Conservation (phyloP, 2,113 vertebrate species). For the Oenanthe oenanthe region DNA sequence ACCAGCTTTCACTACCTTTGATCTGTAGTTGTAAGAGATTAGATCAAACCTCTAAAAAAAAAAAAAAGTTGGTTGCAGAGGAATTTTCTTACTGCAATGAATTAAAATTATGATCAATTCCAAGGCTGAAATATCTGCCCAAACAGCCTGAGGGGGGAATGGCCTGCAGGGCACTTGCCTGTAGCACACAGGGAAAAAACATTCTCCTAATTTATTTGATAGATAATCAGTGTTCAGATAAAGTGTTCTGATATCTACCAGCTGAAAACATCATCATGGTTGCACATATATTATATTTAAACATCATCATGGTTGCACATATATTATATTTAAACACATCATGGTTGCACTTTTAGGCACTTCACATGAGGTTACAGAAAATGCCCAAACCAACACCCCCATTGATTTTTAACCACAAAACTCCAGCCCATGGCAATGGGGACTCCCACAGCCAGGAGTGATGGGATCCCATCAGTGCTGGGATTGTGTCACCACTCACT, state of each 20-base stretch:
- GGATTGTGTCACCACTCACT: rapidly evolving
- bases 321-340: neutral
- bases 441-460: neutral
- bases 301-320: neutral
- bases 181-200: rapidly evolving
- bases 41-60: slow-evolving; percentile 36
- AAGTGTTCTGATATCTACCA: neutral
- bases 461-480: rapidly evolving
- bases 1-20: slow-evolving; percentile 58
- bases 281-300: neutral
- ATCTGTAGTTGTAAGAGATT: slow-evolving; percentile 64
- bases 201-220: neutral
- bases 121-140: neutral
- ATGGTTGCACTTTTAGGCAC: neutral
- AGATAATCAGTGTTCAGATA: neutral
- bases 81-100: slow-evolving; percentile 32
- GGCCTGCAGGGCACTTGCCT: neutral
- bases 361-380: neutral
- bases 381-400: neutral
- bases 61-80: neutral
- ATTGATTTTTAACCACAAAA: neutral
- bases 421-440: rapidly evolving
- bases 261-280: neutral
- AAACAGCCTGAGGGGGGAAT: neutral
- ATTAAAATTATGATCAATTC: neutral